Evolutionary conservation across 1,140 invertebrate species (phyloP), one percentile per base, ranked within the genome.

Genomic region (Heliconius melpomene): DNA sequence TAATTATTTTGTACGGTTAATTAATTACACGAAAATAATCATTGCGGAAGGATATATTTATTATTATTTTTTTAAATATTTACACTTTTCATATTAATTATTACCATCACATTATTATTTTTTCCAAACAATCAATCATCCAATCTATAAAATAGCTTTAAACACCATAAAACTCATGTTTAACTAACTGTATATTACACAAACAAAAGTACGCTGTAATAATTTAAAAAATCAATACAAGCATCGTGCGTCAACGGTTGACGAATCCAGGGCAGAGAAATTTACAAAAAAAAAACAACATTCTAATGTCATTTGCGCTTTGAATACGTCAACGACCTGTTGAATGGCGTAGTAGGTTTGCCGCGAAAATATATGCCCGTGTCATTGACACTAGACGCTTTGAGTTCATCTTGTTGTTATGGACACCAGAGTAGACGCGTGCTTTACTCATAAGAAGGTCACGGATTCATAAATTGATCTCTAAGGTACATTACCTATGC

Each of bases 241-340:
- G 76, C 66, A 74, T 23, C 79, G 38, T 73, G 54, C 79, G 79
- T 74, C 75, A 77, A 80, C 77, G 72, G 76, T 76, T 74, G 74
- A 75, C 75, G 80, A 81, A 81, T 81, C 80, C 77, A 81, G 80
- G 80, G 80, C 80, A 77, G 76, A 81, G 76, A 78, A 81, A 81
- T 78, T 81, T 81, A 66, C 23, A 36, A 46, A 77, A 77, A 79
- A 78, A 83, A 83, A 83, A 77, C 74, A 74, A 82, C 74, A 82
- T 79, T 82, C 81, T 77, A 80, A 82, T 80, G 73, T 78, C 75
- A 79, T 77, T 79, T 75, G 73, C 74, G 52, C 52, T 77, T 52
- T 36, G 72, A 66, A 66, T 66, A 66, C 74, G 81, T 77, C 81
- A 82, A 77, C 52, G 74, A 82, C 74, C 74, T 79, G 74, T 79